Evolutionary conservation across 2,113 vertebrate genomes (phyloP).

Genomic region (Gracilinanus agilis): DNA sequence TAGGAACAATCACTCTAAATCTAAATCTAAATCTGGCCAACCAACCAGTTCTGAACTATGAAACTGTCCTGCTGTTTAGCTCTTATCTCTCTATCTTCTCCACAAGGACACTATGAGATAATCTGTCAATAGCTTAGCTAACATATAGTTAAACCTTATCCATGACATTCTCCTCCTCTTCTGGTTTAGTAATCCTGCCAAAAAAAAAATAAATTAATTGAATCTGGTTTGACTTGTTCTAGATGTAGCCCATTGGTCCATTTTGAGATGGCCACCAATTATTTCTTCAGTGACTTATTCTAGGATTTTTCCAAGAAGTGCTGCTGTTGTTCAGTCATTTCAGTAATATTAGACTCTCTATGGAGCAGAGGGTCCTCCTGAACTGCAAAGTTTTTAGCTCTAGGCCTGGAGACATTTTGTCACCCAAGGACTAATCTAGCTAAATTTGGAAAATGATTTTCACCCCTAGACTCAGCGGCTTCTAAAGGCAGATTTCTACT

Average conservation of each 20-base stretch:
- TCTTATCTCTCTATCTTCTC: background rate
- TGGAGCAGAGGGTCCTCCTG: background rate
- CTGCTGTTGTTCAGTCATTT: background rate
- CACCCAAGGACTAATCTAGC: background rate
- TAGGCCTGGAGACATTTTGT: background rate
- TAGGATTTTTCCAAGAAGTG: background rate
- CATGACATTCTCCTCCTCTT: background rate
- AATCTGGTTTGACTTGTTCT: background rate
- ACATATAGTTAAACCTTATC: background rate
- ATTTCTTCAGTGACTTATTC: background rate
- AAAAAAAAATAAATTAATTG: background rate
- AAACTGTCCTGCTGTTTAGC: background rate
- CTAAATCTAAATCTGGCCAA: background rate
- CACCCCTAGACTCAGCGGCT: background rate
- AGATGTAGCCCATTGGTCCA: background rate
- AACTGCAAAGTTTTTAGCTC: background rate
- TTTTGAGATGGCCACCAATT: background rate
- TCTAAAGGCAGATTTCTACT: background rate
- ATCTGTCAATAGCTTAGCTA: background rate
- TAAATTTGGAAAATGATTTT: background rate
- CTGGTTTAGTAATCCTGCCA: background rate
- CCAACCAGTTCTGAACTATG: background rate
- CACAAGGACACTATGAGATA: background rate
- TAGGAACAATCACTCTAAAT: background rate
- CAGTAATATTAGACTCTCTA: no score